Base-by-base conservation (phyloP, 2,888 invertebrate genomes). In the Conus canariensis region DNA sequence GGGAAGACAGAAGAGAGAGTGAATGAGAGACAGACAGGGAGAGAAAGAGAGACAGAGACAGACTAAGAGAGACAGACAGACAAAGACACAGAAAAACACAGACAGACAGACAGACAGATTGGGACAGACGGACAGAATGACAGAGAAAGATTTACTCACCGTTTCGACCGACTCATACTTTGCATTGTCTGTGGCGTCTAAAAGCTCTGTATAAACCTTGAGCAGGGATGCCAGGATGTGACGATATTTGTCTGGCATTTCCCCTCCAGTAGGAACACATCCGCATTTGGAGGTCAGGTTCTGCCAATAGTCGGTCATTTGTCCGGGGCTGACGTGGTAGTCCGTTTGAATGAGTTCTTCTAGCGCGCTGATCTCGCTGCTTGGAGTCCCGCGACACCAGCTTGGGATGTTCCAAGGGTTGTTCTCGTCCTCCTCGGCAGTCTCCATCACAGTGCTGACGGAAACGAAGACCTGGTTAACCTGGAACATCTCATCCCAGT, bases 321-420 rank as follows among this genome's bases (percentile, higher is more conserved):
- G 59, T 1, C 22, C 4, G n/a, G 82, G 88, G 82, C 82, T 88
- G 88, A 88, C 25, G 60, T 9, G 30, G 64, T 80, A 88, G 22
- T 82, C 45, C 77, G 6, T 60, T 64, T 82, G 88, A 19, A 82
- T 58, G 9, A 82, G 82, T 6, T 88, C 82, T 58, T 88, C 88
- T 22, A 82, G 30, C 8, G 30, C 0, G 19, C 58, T 74, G 64
- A 88, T 30, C 82, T 82, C 80, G 59, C 45, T 64, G 25, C 60
- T 45, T 9, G 88, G 88, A 22, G 64, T 2, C 2, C 7, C n/a
- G 14, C 30, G 14, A 14, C 14, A 14, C n/a, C 58, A 45, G 5
- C 12, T 5, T 12, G 45, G 45, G 5, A 10, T 19, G 30, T 59
- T n/a, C 80, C 30, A 45, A 19, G 56, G 22, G 30, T 59, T 77